These are phyloP conservation scores for Cylas formicarius DNA, from an alignment of 1,140 invertebrate genomes.

Conservation along the genomic window DNA sequence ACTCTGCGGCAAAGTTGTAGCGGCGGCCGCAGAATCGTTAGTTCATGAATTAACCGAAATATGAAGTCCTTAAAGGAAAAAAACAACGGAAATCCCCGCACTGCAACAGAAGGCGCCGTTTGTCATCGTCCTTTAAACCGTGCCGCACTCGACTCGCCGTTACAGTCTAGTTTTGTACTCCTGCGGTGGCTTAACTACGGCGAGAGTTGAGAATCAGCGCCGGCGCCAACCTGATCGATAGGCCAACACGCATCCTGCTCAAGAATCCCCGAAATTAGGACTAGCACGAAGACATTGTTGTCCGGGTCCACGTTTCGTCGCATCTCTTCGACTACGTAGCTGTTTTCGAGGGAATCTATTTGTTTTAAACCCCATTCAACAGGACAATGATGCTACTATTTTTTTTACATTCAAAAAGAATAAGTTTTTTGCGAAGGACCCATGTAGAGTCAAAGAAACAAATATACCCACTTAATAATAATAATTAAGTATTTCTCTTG, in stretches of 20 bases:
- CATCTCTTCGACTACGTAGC: constrained; percentile 1
- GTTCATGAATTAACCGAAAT: too few relatives aligned
- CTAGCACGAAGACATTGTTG: constrained; percentile 13
- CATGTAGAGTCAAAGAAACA: too few relatives aligned
- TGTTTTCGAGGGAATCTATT: neutral
- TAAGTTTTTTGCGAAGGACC: too few relatives aligned
- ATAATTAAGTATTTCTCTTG: too few relatives aligned
- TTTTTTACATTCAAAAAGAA: constrained; percentile 1
- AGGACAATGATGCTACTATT: neutral
- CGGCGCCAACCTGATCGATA: constrained; percentile 26
- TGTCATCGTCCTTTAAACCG: constrained; percentile 5
- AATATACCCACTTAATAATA: too few relatives aligned
- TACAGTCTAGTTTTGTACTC: constrained; percentile 9
- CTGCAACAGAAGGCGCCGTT: constrained; percentile 13
- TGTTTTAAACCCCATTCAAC: neutral
- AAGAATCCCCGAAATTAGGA: constrained; percentile 24
- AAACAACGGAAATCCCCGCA: constrained; percentile 6
- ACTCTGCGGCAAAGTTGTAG: too few relatives aligned
- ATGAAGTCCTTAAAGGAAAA: too few relatives aligned
- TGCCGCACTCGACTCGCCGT: constrained; percentile 14
- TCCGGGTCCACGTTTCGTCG: constrained; percentile 12
- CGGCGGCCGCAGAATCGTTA: too few relatives aligned
- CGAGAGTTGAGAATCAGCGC: constrained; percentile 9
- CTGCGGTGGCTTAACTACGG: constrained; percentile 9
- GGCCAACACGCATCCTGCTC: constrained; percentile 26